Percentiles rank a stretch among this genome's conserved stretches.
Evolutionary conservation across 2,797 vertebrate genomes (phyloP).

Genomic region (Fistularia commersonii): DNA sequence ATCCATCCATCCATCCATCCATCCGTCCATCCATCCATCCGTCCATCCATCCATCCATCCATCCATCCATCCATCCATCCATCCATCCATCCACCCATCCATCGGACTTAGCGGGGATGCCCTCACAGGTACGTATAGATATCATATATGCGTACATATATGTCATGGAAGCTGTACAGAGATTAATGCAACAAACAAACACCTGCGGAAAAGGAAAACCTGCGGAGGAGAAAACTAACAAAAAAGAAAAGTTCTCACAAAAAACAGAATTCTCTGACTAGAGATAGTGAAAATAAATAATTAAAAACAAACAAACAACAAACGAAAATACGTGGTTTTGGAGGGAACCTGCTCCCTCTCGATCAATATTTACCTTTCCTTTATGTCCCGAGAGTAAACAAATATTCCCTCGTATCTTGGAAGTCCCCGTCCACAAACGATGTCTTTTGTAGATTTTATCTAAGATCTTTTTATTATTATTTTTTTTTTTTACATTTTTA

Average conservation of each 20-base stretch:
- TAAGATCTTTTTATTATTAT: conserved; percentile 48
- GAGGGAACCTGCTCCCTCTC: conserved; percentile 45
- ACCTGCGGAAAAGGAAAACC: too few species aligned
- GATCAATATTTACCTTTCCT: conserved; percentile 35
- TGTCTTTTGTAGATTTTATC: conserved; percentile 54
- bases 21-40: too few species aligned
- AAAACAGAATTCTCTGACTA: conserved; percentile 52
- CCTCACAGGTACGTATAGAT: conserved; percentile 50
- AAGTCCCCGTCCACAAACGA: conserved; percentile 51
- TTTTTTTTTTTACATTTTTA: conserved; percentile 22
- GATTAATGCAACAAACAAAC: conserved; percentile 62
- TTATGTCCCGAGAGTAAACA: conserved; percentile 54
- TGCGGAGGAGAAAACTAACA: conserved; percentile 50
- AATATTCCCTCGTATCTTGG: conserved; percentile 49
- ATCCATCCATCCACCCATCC: too few species aligned
- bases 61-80: too few species aligned
- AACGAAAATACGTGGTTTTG: conserved; percentile 37
- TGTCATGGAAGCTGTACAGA: conserved; percentile 76
- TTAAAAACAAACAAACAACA: too few species aligned
- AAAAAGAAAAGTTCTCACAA: conserved; percentile 39
- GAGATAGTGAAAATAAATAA: conserved; percentile 50
- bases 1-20: conserved; percentile 6
- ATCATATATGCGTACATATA: conserved; percentile 38
- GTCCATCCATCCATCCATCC: too few species aligned
- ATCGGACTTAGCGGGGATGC: conserved; percentile 27